Conservation (phyloP, 1,140 invertebrate species). For the Leptoteleia sp. region DNA sequence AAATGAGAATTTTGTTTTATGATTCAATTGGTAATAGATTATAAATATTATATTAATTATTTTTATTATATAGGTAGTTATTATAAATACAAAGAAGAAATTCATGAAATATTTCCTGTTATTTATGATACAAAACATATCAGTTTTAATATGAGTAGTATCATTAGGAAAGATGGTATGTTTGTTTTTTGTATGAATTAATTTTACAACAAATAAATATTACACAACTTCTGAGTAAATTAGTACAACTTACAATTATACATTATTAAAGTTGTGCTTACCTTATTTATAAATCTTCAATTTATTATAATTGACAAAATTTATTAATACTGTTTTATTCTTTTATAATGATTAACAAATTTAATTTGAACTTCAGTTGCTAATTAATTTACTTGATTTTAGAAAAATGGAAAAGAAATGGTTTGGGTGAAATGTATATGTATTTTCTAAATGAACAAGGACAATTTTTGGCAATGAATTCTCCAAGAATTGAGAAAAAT, state of each 20-base stretch:
- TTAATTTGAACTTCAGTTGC: too few species aligned
- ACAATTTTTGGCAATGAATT: slow-evolving; percentile 68
- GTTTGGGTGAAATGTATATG: slow-evolving; percentile 82
- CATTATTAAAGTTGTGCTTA: too few species aligned
- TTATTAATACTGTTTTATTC: slow-evolving; percentile 3
- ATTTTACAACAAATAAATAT: too few species aligned
- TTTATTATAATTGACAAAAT: slow-evolving; percentile 3
- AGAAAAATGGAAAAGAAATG: slow-evolving; percentile 81
- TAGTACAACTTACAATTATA: too few species aligned
- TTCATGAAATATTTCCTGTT: slow-evolving; percentile 84
- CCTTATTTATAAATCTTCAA: slow-evolving; percentile 15
- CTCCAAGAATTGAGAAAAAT: slow-evolving; percentile 74
- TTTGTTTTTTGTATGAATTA: too few species aligned
- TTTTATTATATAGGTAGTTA: slow-evolving; percentile 82
- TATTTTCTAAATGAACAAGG: slow-evolving; percentile 82
- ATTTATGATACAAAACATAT: slow-evolving; percentile 89
- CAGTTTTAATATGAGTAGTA: slow-evolving; percentile 81
- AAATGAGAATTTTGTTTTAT: slow-evolving; percentile 7
- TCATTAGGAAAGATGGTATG: slow-evolving; percentile 77
- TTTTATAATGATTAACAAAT: slow-evolving; percentile 19
- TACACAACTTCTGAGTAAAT: too few species aligned
- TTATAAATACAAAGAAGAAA: slow-evolving; percentile 84
- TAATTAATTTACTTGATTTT: slow-evolving; percentile 29
- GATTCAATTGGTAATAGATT: slow-evolving; percentile 7
- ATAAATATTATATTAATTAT: slow-evolving; percentile 47